Evolutionary conservation across 2,113 vertebrate genomes (phyloP).

Genomic region (Parus major): DNA sequence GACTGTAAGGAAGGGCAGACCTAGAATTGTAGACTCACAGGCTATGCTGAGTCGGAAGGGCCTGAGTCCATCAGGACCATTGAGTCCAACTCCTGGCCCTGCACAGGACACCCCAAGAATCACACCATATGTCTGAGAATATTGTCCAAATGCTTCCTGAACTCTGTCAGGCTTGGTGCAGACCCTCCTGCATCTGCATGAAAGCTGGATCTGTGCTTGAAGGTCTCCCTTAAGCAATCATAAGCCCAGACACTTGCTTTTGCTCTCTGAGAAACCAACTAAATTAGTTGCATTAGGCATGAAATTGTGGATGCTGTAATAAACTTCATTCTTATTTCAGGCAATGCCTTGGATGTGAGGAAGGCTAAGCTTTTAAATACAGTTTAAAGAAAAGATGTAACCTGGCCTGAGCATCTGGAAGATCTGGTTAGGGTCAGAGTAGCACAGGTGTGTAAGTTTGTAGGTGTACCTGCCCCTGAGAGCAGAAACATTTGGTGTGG

Average conservation of each 20-base stretch:
- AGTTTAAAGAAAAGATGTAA: rapidly evolving
- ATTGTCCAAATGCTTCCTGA: background rate
- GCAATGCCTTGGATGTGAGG: background rate
- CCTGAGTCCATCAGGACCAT: background rate
- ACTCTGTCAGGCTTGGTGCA: background rate
- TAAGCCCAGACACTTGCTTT: background rate
- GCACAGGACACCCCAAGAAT: background rate
- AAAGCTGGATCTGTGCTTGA: background rate
- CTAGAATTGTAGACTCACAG: background rate
- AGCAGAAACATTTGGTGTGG: background rate
- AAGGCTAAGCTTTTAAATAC: background rate
- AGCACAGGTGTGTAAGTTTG: background rate
- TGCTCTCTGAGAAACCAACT: background rate
- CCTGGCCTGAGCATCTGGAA: background rate
- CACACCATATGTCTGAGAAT: background rate
- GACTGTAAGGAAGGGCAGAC: background rate
- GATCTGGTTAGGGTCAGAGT: background rate
- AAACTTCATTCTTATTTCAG: background rate
- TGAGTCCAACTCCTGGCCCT: background rate
- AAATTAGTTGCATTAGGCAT: background rate
- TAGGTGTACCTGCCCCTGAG: background rate
- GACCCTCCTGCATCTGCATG: background rate
- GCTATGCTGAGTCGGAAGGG: background rate
- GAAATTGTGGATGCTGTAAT: rapidly evolving
- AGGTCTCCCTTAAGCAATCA: background rate